Percentiles rank a stretch among this genome's conserved stretches.
phyloP scores from a whole-genome alignment of 2,888 invertebrate species.

The Plutella xylostella region DNA sequence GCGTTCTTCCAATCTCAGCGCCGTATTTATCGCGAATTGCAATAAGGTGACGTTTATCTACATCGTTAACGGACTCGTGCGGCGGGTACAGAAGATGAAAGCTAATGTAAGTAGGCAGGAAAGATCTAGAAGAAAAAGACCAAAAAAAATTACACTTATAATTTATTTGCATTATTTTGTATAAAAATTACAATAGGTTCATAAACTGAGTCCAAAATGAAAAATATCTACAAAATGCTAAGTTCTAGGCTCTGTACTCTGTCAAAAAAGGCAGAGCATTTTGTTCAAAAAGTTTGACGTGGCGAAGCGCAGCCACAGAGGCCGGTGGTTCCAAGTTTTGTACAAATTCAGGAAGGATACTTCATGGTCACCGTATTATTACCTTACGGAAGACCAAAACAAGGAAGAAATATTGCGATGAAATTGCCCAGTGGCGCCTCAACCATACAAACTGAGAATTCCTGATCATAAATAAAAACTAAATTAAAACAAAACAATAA shows the following conservation, averaged over 20 bases:
- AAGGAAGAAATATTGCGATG: constrained; percentile 43
- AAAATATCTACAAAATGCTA: constrained; percentile 53
- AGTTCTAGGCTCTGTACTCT: constrained; percentile 28
- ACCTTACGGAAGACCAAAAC: constrained; percentile 58
- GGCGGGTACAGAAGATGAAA: too few relatives aligned
- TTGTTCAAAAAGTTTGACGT: too few relatives aligned
- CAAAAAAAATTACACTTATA: constrained; percentile 27
- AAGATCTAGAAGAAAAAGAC: too few relatives aligned
- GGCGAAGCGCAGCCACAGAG: too few relatives aligned
- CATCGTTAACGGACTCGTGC: too few relatives aligned
- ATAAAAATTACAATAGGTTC: constrained; percentile 65
- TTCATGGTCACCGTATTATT: too few relatives aligned
- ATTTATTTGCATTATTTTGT: constrained; percentile 64
- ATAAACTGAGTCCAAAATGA: constrained; percentile 51
- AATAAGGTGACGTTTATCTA: too few relatives aligned
- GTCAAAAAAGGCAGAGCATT: constrained; percentile 20
- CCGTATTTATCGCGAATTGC: too few relatives aligned
- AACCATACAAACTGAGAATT: constrained; percentile 40
- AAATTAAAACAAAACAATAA: constrained; percentile 58
- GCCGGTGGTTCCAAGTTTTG: too few relatives aligned
- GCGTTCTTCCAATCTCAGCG: too few relatives aligned
- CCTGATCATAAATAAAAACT: constrained; percentile 62
- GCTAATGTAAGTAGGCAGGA: too few relatives aligned
- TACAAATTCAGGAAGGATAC: too few relatives aligned
- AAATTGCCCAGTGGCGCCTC: constrained; percentile 39